These are phyloP conservation scores for Gymnodraco acuticeps DNA, from an alignment of 2,797 vertebrate genomes.

Conservation along the genomic window DNA sequence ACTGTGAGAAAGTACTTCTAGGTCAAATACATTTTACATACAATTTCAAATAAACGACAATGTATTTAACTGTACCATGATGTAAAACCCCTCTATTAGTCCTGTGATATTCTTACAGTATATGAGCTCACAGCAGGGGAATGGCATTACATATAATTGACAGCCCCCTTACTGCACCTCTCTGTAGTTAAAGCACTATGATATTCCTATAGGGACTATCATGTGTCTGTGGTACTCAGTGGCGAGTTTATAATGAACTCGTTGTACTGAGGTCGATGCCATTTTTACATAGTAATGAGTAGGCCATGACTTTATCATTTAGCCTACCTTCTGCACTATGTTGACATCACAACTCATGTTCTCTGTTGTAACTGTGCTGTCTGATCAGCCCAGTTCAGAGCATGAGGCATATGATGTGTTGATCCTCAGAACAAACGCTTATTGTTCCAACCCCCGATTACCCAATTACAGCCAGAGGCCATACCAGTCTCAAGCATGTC, in stretches of 20 bases:
- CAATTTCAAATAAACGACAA: background rate
- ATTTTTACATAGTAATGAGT: background rate
- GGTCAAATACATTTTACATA: background rate
- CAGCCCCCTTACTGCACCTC: conserved; percentile 19
- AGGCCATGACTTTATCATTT: conserved; percentile 23
- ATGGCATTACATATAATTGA: conserved; percentile 7
- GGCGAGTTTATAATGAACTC: conserved; percentile 23
- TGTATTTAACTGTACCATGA: background rate
- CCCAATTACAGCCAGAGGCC: conserved; percentile 67
- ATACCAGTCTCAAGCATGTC: conserved; percentile 67
- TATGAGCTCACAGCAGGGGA: background rate
- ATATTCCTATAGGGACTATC: conserved; percentile 29
- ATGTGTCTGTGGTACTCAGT: conserved; percentile 23
- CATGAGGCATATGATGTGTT: conserved; percentile 80
- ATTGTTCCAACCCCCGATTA: conserved; percentile 73
- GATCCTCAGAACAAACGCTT: conserved; percentile 80
- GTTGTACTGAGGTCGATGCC: conserved; percentile 9
- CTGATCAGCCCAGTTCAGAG: conserved; percentile 49
- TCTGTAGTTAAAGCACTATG: conserved; percentile 5
- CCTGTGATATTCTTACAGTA: conserved; percentile 2
- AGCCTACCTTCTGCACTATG: conserved; percentile 23
- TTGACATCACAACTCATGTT: conserved; percentile 56
- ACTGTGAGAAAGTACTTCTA: too few relatives aligned
- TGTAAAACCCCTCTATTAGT: background rate
- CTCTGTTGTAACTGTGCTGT: conserved; percentile 57